Evolutionary conservation across 2,888 invertebrate species (phyloP), one percentile per base, ranked within the genome.

Genomic region (Dinocampus coccinellae): DNA sequence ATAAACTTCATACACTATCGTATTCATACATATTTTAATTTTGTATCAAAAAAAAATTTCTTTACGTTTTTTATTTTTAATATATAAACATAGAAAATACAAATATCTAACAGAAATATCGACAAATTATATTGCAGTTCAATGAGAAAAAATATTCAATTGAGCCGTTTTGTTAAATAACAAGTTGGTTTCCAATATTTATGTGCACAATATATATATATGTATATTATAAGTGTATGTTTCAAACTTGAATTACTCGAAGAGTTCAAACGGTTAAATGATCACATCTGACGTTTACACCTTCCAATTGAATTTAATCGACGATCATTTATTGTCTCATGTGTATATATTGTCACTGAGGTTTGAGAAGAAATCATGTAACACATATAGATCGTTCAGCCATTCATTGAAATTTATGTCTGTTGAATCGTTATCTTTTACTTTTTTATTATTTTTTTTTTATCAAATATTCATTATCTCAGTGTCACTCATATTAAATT

Each of bases 281-380:
- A 47, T 61, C 72, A 76, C 66, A 83, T 84, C 82, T 85, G 82
- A 85, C 82, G 84, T 81, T 85, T 83, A 83, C 85, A 85, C 85
- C 83, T 85, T 82, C 76, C 84, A 85, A 85, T 85, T 85, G 84
- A 82, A 84, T 83, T 82, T 83, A 85, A 85, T 85, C 78, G 76
- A 83, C 73, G 76, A 64, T 79, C 76, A 79, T 81, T 78, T 73
- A 73, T 70, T 74, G 64, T 70, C 67, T 47, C 39, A 29, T 39
- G 22, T 29, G 26, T 36, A 13, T 36, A 24, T n/a, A 47, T 16
- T 70, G 39, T 39, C 13, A 39, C 9, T 39, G n/a, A 39, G n/a
- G n/a, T 39, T 39, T n/a, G 39, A 13, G n/a, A 39, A 39, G 4
- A 39, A 39, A 39, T 39, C 39, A 39, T 11, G 39, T n/a, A 39